A percentile compares a stretch with the other conserved stretches of the same genome.
These are phyloP conservation scores for Arothron firmamentum DNA, from an alignment of 2,113 vertebrate genomes.

Conservation along the genomic window DNA sequence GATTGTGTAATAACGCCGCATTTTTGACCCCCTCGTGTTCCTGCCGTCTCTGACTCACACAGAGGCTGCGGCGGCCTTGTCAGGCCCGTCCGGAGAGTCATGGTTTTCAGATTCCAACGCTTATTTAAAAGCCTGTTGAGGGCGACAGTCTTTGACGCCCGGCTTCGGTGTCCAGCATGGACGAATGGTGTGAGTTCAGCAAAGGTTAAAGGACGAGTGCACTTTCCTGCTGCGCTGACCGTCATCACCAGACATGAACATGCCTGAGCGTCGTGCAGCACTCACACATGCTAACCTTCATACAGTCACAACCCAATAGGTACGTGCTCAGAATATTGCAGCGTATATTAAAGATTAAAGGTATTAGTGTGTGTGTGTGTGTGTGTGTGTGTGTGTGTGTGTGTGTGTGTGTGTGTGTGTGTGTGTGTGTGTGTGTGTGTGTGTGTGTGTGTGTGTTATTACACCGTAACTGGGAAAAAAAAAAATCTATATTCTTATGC, in stretches of 20 bases:
- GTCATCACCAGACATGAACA: conserved; percentile 53
- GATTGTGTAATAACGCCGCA: conserved; percentile 64
- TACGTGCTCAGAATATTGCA: too few species aligned
- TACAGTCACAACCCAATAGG: too few species aligned
- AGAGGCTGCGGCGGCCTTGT: conserved; percentile 41
- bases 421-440: neutral
- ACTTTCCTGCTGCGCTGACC: conserved; percentile 69
- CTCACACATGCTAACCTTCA: too few species aligned
- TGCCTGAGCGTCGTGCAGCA: too few species aligned
- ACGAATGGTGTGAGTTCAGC: conserved; percentile 71
- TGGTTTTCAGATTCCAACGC: conserved; percentile 59
- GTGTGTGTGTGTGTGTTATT: neutral
- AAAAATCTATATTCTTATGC: too few species aligned
- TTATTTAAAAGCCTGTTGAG: conserved; percentile 77
- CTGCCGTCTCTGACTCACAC: conserved; percentile 65
- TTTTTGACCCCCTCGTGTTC: conserved; percentile 70
- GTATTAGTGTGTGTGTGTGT: neutral
- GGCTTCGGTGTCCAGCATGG: conserved; percentile 49
- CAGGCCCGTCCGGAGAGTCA: conserved; percentile 61
- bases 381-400: too few species aligned
- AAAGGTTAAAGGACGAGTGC: conserved; percentile 74
- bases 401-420: conserved; percentile 1
- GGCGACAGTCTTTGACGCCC: conserved; percentile 64
- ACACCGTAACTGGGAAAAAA: too few species aligned
- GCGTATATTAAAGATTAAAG: neutral